Conservation (phyloP, 2,113 vertebrate species). For the Pseudopipra pipra region DNA sequence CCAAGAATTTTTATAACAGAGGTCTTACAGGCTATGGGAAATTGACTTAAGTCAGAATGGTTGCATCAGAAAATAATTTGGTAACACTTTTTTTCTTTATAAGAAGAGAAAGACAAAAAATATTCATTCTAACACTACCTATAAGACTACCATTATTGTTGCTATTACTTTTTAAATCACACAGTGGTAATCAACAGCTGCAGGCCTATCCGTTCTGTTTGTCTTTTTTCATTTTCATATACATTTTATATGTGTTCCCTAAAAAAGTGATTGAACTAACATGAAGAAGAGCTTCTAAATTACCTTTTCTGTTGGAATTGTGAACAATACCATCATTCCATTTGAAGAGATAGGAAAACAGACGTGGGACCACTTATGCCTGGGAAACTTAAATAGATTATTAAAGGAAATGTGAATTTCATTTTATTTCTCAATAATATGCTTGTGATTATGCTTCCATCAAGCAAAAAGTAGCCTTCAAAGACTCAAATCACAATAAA, state of each 20-base stretch:
- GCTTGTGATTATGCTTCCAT: neutral
- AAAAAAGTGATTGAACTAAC: neutral
- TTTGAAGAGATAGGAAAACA: neutral
- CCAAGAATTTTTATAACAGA: neutral
- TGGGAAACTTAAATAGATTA: neutral
- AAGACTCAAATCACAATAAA: constrained; percentile 18
- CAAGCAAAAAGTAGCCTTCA: neutral
- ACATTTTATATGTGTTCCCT: neutral
- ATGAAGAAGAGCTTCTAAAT: neutral
- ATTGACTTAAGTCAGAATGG: neutral
- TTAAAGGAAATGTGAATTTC: neutral
- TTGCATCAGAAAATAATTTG: neutral
- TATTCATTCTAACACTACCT: neutral
- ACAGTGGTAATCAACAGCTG: neutral
- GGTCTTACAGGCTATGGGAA: neutral
- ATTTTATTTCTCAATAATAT: neutral
- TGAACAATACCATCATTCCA: neutral
- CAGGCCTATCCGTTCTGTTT: neutral
- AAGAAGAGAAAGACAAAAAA: neutral
- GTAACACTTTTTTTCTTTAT: neutral
- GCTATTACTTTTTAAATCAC: neutral
- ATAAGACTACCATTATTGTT: neutral
- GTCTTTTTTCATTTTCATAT: neutral
- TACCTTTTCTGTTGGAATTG: neutral
- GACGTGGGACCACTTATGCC: neutral